phyloP scores from a whole-genome alignment of 2,797 vertebrate species.

The Periparus ater region DNA sequence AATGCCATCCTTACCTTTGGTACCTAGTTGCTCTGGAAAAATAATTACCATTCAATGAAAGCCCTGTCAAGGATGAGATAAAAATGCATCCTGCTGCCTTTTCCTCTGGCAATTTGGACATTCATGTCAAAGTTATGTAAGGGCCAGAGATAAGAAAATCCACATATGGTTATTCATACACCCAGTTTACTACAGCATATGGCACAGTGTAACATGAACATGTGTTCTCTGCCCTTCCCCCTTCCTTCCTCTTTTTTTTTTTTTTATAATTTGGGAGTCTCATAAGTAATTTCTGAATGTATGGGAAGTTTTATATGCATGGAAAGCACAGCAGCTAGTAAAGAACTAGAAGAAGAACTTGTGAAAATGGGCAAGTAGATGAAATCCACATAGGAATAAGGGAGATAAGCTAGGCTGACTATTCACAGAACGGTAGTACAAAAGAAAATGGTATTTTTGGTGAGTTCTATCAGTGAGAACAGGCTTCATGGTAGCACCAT shows the following conservation, averaged over 20 bases:
- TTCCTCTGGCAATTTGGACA: constrained; percentile 49
- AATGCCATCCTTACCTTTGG: neutral
- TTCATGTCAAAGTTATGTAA: constrained; percentile 52
- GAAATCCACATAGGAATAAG: neutral
- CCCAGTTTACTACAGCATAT: constrained; percentile 61
- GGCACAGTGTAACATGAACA: neutral
- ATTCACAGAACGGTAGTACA: neutral
- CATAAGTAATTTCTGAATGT: neutral
- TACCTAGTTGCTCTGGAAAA: neutral
- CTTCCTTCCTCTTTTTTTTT: neutral
- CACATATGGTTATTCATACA: constrained; percentile 43
- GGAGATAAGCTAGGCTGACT: neutral
- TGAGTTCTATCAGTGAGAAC: neutral
- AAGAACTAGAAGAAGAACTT: neutral
- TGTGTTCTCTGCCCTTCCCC: neutral
- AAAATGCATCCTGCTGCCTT: neutral
- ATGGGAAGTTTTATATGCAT: neutral
- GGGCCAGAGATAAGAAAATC: constrained; percentile 41
- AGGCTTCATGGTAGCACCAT: neutral
- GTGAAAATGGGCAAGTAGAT: neutral
- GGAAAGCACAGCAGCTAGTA: neutral
- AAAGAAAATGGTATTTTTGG: neutral
- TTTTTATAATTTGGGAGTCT: neutral
- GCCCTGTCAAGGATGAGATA: neutral
- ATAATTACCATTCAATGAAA: neutral